Percentiles rank a stretch among this genome's conserved stretches.
These are phyloP conservation scores for Coregonus sp. DNA, from an alignment of 2,797 vertebrate genomes.

Conservation along the genomic window DNA sequence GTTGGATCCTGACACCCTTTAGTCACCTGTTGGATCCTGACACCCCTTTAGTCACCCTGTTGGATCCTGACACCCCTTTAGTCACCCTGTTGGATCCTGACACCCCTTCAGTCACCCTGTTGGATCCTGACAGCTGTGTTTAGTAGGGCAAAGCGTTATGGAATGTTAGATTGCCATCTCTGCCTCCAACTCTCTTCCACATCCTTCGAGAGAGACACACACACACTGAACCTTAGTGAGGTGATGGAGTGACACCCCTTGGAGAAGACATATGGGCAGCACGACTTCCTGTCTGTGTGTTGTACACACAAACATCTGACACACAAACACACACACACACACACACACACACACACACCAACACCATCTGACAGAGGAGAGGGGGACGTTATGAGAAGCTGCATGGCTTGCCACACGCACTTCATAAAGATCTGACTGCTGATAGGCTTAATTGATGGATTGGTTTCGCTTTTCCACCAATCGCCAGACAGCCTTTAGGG, in stretches of 20 bases:
- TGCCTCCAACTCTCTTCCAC: conserved; percentile 8
- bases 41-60: too few relatives aligned
- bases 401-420: conserved; percentile 10
- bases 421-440: conserved; percentile 39
- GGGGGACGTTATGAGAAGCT: not conserved
- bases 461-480: conserved; percentile 18
- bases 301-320: conserved; percentile 2
- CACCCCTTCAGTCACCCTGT: too few relatives aligned
- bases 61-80: too few relatives aligned
- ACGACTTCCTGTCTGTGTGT: not conserved
- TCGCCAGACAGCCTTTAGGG: not conserved
- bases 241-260: conserved; percentile 5
- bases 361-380: not conserved
- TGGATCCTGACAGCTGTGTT: not conserved
- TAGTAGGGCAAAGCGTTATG: too few relatives aligned
- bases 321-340: not conserved
- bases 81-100: too few relatives aligned
- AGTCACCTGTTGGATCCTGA: too few relatives aligned
- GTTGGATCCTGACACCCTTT: too few relatives aligned
- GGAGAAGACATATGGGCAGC: not conserved
- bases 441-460: conserved; percentile 37
- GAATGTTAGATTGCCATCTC: not conserved
- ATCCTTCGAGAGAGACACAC: not conserved
- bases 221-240: not conserved
- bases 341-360: not conserved